These are phyloP conservation scores for Patiria pectinifera DNA, from an alignment of 53 echinoderm and acorn worm species.

Conservation along the genomic window DNA sequence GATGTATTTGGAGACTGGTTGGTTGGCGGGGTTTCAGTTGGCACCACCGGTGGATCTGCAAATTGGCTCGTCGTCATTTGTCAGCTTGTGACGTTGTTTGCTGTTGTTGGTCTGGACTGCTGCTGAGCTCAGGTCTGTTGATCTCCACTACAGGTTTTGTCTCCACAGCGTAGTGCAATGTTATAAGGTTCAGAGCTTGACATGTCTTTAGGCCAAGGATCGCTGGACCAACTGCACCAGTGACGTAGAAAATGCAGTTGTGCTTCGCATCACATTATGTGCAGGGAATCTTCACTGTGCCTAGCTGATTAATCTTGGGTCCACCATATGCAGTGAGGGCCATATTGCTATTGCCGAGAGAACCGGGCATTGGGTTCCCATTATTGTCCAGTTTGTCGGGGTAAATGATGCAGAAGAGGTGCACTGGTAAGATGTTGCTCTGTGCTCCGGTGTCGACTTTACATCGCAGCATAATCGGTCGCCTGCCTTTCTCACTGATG, in stretches of 20 bases:
- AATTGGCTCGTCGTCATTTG: conserved; percentile 5
- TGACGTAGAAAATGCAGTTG: conserved; percentile 29
- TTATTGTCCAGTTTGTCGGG: conserved; percentile 42
- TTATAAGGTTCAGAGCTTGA: conserved; percentile 12
- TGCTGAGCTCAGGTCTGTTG: background rate
- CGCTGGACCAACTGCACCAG: conserved; percentile 43
- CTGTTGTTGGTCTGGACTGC: background rate
- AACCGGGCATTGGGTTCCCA: conserved; percentile 16
- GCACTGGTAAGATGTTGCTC: conserved; percentile 10
- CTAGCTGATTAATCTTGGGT: background rate
- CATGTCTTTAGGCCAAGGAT: conserved; percentile 30
- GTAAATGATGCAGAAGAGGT: conserved; percentile 41
- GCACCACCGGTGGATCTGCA: background rate
- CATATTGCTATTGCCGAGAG: background rate
- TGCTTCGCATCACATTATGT: background rate
- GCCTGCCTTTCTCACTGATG: background rate
- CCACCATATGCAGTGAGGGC: conserved; percentile 6
- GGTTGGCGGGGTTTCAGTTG: background rate
- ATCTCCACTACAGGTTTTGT: background rate
- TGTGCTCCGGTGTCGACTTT: conserved; percentile 44
- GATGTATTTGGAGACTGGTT: conserved; percentile 19
- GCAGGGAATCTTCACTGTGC: background rate
- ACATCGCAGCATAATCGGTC: background rate
- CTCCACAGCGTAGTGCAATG: conserved; percentile 33
- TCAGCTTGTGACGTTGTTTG: background rate